Evolutionary conservation across 1,140 invertebrate species (phyloP), one percentile per base, ranked within the genome.

Genomic region (Sipha flava): DNA sequence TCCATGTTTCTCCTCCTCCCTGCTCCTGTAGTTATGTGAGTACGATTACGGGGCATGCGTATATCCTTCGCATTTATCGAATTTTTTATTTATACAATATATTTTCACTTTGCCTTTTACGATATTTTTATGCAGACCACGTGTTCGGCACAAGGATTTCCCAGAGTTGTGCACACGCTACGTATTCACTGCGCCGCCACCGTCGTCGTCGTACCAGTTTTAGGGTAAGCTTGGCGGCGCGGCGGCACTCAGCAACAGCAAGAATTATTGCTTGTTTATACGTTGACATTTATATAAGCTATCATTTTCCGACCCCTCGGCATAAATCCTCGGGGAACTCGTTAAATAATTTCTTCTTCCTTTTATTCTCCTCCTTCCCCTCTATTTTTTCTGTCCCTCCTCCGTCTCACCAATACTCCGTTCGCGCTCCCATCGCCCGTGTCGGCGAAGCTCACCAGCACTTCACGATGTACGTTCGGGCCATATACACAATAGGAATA

Each of bases 221-320:
- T 29, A 6, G 70, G 70, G 29, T 52, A 49, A 34, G n/a, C 47
- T 26, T 18, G 47, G 72, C 49, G 49, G 70, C 29, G 72, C 49
- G 49, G 70, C 29, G 21, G 47, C 70, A 52, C 70, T 73, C 31
- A n/a, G 31, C 26, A 57, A 54, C 64, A 16, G 43, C 52, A 57
- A 77, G 49, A 77, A 77, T 77, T 77, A 77, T 77, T 57, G 72
- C 72, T 77, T 57, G 72, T 77, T 77, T 77, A 77, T 77, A 77
- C 72, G 72, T 77, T 57, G 72, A 77, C 72, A 57, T 77, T 77
- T 77, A 77, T 57, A 57, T 77, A 77, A 77, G 72, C 72, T 77
- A 77, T 77, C 72, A 57, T 77, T 77, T 57, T 40, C 21, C 49
- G 49, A 23, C 72, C 72, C 49, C 47, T 34, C 10, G 14, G 34